These are phyloP conservation scores for Dallia pectoralis DNA, from an alignment of 2,797 vertebrate genomes.

Conservation along the genomic window DNA sequence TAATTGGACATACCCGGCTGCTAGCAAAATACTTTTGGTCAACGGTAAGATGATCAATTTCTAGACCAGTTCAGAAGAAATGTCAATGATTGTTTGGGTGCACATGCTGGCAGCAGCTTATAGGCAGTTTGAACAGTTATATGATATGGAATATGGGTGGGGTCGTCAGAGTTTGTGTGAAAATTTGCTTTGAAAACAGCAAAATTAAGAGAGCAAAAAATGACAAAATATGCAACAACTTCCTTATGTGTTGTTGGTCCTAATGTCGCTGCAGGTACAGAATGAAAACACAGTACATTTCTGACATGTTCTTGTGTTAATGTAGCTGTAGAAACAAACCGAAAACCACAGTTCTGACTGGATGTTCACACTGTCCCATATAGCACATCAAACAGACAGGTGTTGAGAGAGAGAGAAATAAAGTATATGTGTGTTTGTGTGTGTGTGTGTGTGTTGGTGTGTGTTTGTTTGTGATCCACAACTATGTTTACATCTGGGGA, in stretches of 20 bases:
- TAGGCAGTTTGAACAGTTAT: slow-evolving; percentile 1
- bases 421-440: background rate
- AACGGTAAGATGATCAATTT: background rate
- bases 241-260: too few species aligned
- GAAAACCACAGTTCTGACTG: slow-evolving; percentile 18
- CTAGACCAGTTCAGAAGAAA: background rate
- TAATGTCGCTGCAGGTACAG: too few species aligned
- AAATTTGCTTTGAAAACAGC: slow-evolving; percentile 4
- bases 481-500: too few species aligned
- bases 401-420: slow-evolving; percentile 23
- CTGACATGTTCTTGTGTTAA: slow-evolving; percentile 1
- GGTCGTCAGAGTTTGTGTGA: slow-evolving; percentile 2
- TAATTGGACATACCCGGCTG: background rate
- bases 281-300: background rate
- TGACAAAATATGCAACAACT: background rate
- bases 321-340: slow-evolving; percentile 7
- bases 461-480: background rate
- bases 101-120: background rate
- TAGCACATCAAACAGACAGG: slow-evolving; percentile 38
- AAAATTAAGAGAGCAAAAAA: background rate
- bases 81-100: background rate
- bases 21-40: background rate
- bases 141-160: slow-evolving; percentile 1
- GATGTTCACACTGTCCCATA: slow-evolving; percentile 31
- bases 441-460: background rate